Conservation (phyloP, 1,140 invertebrate species). For the Neuroterus valhalla region DNA sequence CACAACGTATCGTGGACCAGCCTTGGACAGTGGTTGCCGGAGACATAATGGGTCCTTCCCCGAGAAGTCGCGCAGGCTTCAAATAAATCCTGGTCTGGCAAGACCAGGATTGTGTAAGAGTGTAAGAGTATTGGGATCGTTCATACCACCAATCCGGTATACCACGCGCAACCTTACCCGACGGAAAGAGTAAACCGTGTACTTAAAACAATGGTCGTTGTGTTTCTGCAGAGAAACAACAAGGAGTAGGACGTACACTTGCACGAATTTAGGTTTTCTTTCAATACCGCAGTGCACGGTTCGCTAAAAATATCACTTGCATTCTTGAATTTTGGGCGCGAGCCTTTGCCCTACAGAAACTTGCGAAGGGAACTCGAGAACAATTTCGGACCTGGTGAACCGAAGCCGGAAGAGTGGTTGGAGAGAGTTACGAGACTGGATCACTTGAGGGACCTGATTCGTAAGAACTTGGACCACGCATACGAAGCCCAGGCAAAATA, state of each 20-base stretch:
- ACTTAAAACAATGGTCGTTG: neutral
- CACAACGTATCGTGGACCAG: neutral
- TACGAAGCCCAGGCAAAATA: neutral
- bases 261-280: slow-evolving; percentile 32
- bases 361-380: neutral
- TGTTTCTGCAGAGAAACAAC: neutral
- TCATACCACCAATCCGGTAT: no score
- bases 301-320: slow-evolving; percentile 59
- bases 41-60: no score
- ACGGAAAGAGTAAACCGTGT: neutral
- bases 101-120: neutral
- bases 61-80: no score
- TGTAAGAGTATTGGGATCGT: no score
- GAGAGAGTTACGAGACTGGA: neutral
- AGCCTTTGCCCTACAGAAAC: neutral
- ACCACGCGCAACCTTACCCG: neutral
- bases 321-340: slow-evolving; percentile 58
- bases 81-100: no score
- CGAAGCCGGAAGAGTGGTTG: neutral
- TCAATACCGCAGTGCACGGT: slow-evolving; percentile 53
- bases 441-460: neutral
- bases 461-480: neutral
- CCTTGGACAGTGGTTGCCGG: no score
- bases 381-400: neutral
- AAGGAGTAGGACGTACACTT: neutral